Base-by-base conservation (phyloP, 2,888 invertebrate species). In the Epistrophe eligans region DNA sequence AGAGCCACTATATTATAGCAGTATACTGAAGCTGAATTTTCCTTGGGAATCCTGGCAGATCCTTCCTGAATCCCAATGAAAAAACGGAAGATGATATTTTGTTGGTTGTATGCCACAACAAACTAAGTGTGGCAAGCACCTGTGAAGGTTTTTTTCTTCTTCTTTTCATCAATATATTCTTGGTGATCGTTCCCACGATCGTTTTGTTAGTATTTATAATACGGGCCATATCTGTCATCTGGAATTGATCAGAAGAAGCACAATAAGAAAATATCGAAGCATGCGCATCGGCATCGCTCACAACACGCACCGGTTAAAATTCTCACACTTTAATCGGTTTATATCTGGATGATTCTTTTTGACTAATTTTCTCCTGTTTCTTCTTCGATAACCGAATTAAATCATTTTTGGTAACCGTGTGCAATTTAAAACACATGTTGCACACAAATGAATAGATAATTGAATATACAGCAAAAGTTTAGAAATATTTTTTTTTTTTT, bases 41-140 rank as follows among this genome's bases (percentile, higher is more conserved):
- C 67, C 67, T 35, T 66, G 19, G 52, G 52, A 70, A 70, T 66
- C 11, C 40, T 19, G 62, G 72, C 79, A 79, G 67, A 77, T 79
- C 71, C 71, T 71, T 77, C 60, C 67, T 52, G 50, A 48, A 67
- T 62, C 67, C 13, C 57, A 35, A 35, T 8, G 28, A 45, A 43
- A 67, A 57, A 45, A 74, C 74, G 60, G 74, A 84, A 57, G 52
- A 73, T 70, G 24, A 17, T 43, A 60, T 60, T 45, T 62, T 70
- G 52, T 45, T 50, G 38, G 73, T 74, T 79, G 70, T 50, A 64
- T 73, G 84, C 70, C 84, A 83, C 79, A 79, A 79, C 79, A 79
- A 79, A 67, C 67, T 79, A 79, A 83, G 83, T 74, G 83, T 83
- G 83, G 83, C 83, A 83, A 70, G 28, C 83, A 83, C 83, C 83